Conservation (phyloP, 1,140 invertebrate genomes). For the Nasonia longicornis region DNA sequence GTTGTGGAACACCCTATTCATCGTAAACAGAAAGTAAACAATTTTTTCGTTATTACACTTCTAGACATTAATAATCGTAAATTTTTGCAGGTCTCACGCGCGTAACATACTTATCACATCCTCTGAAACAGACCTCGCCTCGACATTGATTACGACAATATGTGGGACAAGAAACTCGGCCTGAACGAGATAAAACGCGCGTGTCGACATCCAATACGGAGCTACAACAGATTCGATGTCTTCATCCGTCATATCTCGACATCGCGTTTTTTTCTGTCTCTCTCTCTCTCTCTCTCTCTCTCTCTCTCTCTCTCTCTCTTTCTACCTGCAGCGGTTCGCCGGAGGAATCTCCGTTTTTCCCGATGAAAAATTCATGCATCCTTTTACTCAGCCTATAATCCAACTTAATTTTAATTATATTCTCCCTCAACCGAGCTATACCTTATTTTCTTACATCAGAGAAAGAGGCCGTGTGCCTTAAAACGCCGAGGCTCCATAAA, state of each 20-base stretch:
- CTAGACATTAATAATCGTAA: too few relatives aligned
- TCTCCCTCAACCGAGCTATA: neutral
- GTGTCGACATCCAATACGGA: slow-evolving; percentile 8
- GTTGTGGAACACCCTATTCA: slow-evolving; percentile 65
- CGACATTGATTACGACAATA: slow-evolving; percentile 49
- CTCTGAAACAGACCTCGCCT: slow-evolving; percentile 36
- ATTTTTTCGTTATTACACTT: too few relatives aligned
- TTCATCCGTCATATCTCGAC: slow-evolving; percentile 35
- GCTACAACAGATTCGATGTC: slow-evolving; percentile 23
- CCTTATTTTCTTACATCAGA: neutral
- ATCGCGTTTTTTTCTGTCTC: neutral
- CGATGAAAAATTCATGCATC: slow-evolving; percentile 29
- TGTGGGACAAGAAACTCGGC: slow-evolving; percentile 40
- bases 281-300: too few relatives aligned
- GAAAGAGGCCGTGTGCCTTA: neutral
- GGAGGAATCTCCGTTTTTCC: neutral
- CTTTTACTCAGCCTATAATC: neutral
- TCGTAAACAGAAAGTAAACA: neutral
- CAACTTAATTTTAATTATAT: neutral
- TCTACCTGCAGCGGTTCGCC: too few relatives aligned
- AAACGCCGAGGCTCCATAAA: neutral
- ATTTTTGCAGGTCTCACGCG: too few relatives aligned
- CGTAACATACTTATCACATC: too few relatives aligned
- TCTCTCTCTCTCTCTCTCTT: too few relatives aligned
- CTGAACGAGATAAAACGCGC: slow-evolving; percentile 32